Evolutionary conservation across 64 coral and sea anemone species (phyloP).

Genomic region (Pachyseris speciosa): DNA sequence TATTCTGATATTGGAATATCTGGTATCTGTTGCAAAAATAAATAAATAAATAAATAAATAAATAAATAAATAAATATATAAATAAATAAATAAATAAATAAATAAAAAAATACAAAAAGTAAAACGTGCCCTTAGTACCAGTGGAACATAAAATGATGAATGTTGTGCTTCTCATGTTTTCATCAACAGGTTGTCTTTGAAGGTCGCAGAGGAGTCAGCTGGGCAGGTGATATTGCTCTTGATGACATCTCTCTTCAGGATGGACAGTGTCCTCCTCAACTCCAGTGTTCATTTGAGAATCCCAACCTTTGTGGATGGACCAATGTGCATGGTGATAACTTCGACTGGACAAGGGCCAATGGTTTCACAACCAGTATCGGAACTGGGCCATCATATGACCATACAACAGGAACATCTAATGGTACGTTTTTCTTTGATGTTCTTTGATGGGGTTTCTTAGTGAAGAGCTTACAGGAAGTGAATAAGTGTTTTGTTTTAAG

Average conservation of each 20-base stretch:
- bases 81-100: no score
- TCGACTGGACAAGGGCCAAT: constrained; percentile 93
- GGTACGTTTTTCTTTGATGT: constrained; percentile 27
- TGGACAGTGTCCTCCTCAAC: constrained; percentile 78
- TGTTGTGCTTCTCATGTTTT: background rate
- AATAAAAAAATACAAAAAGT: no score
- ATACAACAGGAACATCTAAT: constrained; percentile 78
- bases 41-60: no score
- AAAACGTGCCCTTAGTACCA: no score
- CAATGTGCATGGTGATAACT: constrained; percentile 93
- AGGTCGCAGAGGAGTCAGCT: constrained; percentile 81
- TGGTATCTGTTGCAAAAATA: no score
- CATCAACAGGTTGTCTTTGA: constrained; percentile 87
- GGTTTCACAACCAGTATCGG: constrained; percentile 79
- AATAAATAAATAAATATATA: no score
- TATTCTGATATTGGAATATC: no score
- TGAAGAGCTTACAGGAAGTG: no score
- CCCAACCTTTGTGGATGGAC: constrained; percentile 84
- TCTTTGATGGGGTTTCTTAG: background rate
- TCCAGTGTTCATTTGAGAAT: constrained; percentile 88
- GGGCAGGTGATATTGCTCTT: constrained; percentile 89
- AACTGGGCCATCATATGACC: constrained; percentile 87
- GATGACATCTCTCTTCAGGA: constrained; percentile 89
- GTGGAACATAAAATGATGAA: no score
- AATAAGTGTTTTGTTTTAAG: no score